Conservation (phyloP, 2,113 vertebrate genomes). For the Xerus inauris region DNA sequence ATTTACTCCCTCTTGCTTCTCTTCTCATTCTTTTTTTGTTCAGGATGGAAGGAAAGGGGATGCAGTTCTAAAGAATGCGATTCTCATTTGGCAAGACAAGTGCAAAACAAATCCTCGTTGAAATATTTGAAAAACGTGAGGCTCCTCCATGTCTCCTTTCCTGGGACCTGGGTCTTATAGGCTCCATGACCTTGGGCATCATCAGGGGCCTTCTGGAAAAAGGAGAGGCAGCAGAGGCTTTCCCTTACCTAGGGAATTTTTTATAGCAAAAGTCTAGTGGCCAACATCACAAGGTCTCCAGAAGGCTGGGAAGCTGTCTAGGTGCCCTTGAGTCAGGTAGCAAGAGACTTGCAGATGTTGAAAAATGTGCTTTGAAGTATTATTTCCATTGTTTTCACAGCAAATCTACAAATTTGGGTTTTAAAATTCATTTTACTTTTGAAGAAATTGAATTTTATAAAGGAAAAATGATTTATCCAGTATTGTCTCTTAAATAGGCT, state of each 20-base stretch:
- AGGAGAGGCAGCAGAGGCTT: not conserved
- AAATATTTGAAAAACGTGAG: not conserved
- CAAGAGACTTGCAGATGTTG: not conserved
- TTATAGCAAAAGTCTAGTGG: not conserved
- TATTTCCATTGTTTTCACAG: not conserved
- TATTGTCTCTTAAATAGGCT: not conserved
- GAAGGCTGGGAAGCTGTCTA: not conserved
- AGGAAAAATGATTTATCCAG: not conserved
- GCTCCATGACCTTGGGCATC: not conserved
- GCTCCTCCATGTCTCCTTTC: not conserved
- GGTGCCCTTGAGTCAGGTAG: not conserved
- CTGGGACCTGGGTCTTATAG: not conserved
- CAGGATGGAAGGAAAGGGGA: not conserved
- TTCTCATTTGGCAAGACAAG: not conserved
- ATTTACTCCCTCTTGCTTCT: not conserved
- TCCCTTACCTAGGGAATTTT: not conserved
- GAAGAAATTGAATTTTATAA: not conserved
- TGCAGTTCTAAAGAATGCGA: not conserved
- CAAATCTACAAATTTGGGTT: not conserved
- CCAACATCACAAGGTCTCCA: not conserved
- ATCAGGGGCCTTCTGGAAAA: not conserved
- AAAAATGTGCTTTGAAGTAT: not conserved
- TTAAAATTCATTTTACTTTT: slow-evolving; percentile 9
- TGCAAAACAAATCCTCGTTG: not conserved
- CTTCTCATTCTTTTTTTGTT: not conserved